Conservation (phyloP, 30 jellyfish, hydroid and myxozoan species). For the Catostylus mosaicus region DNA sequence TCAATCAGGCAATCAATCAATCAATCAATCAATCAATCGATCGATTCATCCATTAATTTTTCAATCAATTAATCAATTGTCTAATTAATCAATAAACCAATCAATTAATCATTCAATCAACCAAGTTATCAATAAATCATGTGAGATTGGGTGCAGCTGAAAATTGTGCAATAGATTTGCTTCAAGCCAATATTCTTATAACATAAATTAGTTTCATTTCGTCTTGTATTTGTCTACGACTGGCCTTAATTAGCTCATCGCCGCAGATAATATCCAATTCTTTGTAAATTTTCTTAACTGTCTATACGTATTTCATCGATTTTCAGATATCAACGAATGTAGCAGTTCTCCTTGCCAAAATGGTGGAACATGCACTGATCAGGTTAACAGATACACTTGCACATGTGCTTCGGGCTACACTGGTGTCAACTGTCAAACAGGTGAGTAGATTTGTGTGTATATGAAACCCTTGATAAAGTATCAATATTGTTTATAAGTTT, state of each 20-base stretch:
- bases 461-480: neutral
- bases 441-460: neutral
- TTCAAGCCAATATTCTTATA: no score
- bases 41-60: neutral
- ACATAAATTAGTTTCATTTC: no score
- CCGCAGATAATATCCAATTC: no score
- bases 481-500: neutral
- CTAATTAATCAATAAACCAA: neutral
- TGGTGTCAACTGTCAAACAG: neutral
- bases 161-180: no score
- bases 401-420: neutral
- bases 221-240: no score
- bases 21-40: neutral
- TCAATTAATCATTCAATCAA: neutral
- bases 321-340: conserved; percentile 5
- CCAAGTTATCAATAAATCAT: no score
- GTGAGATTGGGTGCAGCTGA: no score
- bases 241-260: no score
- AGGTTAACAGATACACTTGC: neutral
- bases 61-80: neutral
- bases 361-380: neutral
- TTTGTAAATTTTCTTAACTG: no score
- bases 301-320: neutral
- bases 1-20: neutral
- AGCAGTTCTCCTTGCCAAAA: conserved; percentile 11